Evolutionary conservation across 2,888 invertebrate genomes (phyloP).

Genomic region (Mesorhabditis sp.): DNA sequence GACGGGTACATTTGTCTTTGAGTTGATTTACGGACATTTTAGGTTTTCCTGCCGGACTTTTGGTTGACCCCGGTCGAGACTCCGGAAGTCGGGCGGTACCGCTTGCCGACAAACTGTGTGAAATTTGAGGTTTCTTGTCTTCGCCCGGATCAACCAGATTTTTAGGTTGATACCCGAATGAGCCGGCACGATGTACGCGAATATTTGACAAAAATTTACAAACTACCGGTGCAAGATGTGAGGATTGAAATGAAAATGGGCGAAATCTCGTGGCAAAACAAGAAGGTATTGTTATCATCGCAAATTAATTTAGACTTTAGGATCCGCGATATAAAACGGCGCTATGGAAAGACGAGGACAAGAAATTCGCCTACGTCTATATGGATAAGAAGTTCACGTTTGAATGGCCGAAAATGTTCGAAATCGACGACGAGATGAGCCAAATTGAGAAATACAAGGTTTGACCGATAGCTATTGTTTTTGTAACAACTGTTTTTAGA

Average conservation of each 20-base stretch:
- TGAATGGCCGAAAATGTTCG: conserved; percentile 37
- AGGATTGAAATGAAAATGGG: conserved; percentile 64
- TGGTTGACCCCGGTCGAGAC: conserved; percentile 88
- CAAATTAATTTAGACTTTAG: neutral
- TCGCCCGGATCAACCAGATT: conserved; percentile 8
- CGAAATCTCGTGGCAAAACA: conserved; percentile 44
- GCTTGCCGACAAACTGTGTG: conserved; percentile 73
- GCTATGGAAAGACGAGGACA: conserved; percentile 56
- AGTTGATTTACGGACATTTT: neutral
- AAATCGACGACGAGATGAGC: conserved; percentile 24
- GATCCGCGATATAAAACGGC: conserved; percentile 45
- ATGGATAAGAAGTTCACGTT: conserved; percentile 39
- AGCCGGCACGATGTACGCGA: conserved; percentile 81
- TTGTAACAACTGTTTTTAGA: conserved; percentile 19
- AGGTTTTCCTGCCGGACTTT: conserved; percentile 85
- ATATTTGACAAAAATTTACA: conserved; percentile 92
- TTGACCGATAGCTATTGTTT: neutral
- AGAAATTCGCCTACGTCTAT: conserved; percentile 55
- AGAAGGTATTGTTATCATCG: conserved; percentile 5
- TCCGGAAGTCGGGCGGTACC: conserved; percentile 61
- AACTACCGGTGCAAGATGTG: conserved; percentile 75
- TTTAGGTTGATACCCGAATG: conserved; percentile 66
- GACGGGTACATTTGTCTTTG: conserved; percentile 64
- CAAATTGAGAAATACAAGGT: conserved; percentile 19
- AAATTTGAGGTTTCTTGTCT: conserved; percentile 72